Evolutionary conservation across 2,888 invertebrate genomes (phyloP).

Genomic region (Dicranocentrus wangi): DNA sequence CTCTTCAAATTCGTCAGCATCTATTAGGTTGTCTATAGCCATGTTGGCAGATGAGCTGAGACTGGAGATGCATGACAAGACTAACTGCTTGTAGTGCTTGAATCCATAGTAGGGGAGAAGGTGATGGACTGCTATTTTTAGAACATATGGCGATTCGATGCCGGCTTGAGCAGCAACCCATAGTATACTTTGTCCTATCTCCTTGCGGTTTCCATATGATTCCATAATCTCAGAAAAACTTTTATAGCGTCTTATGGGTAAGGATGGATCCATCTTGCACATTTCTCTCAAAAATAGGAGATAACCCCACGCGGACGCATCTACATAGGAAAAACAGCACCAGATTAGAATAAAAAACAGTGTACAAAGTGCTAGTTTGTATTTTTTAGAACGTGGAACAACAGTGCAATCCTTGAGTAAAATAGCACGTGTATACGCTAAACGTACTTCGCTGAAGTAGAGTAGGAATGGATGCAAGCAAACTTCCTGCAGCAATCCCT

Average conservation of each 20-base stretch:
- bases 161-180: slow-evolving; percentile 72
- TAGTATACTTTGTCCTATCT: slow-evolving; percentile 69
- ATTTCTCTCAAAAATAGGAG: slow-evolving; percentile 72
- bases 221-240: slow-evolving; percentile 71
- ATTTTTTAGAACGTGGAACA: too few species aligned
- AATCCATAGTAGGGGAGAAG: slow-evolving; percentile 72
- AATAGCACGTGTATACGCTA: not conserved
- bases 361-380: too few species aligned
- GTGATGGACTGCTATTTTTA: slow-evolving; percentile 72
- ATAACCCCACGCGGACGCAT: slow-evolving; percentile 71
- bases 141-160: slow-evolving; percentile 68
- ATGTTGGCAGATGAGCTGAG: slow-evolving; percentile 65
- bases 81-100: slow-evolving; percentile 72
- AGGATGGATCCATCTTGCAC: slow-evolving; percentile 69
- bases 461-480: slow-evolving; percentile 69
- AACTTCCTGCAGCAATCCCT: slow-evolving; percentile 67
- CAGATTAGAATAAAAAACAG: too few species aligned
- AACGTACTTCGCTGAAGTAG: slow-evolving; percentile 68
- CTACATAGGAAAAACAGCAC: slow-evolving; percentile 59
- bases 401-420: not conserved
- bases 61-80: slow-evolving; percentile 56
- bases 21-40: slow-evolving; percentile 70
- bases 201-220: slow-evolving; percentile 71
- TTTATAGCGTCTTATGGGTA: slow-evolving; percentile 66
- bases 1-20: slow-evolving; percentile 71